Conservation (phyloP, 2,888 invertebrate genomes). For the Nyleta sp. region DNA sequence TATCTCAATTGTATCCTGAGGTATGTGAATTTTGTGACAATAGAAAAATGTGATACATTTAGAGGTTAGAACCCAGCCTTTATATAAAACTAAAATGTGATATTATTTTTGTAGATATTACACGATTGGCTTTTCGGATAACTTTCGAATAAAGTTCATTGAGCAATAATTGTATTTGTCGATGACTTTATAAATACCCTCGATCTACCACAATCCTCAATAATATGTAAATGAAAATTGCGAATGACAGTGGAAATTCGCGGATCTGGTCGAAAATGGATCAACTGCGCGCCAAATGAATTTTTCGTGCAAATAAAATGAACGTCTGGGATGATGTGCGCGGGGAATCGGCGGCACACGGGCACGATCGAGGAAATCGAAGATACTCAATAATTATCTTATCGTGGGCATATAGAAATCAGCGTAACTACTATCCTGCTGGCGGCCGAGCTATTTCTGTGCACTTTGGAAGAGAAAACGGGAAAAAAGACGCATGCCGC, state of each 20-base stretch:
- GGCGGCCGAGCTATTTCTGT: conserved; percentile 69
- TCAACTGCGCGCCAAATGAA: conserved; percentile 17
- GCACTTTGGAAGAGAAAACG: conserved; percentile 52
- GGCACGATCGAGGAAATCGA: conserved; percentile 55
- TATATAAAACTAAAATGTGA: no score
- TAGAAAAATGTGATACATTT: no score
- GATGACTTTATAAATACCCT: no score
- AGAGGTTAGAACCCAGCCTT: no score
- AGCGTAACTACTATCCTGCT: conserved; percentile 41
- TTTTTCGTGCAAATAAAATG: conserved; percentile 31
- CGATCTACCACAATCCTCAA: no score
- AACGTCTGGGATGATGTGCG: conserved; percentile 29
- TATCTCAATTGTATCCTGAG: no score
- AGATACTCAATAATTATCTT: conserved; percentile 70
- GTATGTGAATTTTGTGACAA: no score
- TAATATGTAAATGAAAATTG: conserved; percentile 4
- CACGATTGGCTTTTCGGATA: no score
- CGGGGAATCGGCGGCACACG: conserved; percentile 25
- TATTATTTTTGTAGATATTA: no score
- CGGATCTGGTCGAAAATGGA: conserved; percentile 20
- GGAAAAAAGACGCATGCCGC: conserved; percentile 47
- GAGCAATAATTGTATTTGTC: no score
- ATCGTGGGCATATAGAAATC: conserved; percentile 68
- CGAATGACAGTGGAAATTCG: conserved; percentile 11
- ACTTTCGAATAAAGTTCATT: no score